Base-by-base conservation (phyloP, 2,113 vertebrate species). In the Coracopsis vasa region DNA sequence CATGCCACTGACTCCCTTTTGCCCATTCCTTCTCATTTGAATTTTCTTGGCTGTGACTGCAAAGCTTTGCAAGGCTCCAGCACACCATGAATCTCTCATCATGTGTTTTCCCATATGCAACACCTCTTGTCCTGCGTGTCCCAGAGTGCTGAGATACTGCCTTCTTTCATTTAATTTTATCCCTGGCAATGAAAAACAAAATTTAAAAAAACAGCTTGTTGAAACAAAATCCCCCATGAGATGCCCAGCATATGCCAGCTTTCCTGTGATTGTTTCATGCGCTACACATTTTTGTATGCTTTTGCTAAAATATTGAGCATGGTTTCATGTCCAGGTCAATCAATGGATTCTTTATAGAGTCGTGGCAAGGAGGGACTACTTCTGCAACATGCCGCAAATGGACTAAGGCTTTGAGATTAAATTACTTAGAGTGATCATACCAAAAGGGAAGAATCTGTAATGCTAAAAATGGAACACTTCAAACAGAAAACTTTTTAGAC, bases 111-210 rank as follows among this genome's bases (percentile, higher is more conserved):
- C 90, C 92, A 74, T 73, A 73, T 48, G 88, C 85, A 85, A 90
- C 91, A 95, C 80, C 78, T 95, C 91, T 95, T 93, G 86, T 93
- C 88, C 85, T 92, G 44, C 65, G 16, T 65, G 92, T 88, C 94
- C 61, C 82, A 84, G 33, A 64, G 86, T 75, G 77, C 72, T 93
- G 93, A 79, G 50, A n/a, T 80, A 39, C 75, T 82, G 50, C 50
- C 39, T 83, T 77, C 64, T 61, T 93, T 86, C 27, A 71, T 88
- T 93, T 92, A 90, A 94, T 93, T 95, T 93, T 90, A 81, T 90
- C 61, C 21, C 37, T 95, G 94, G 72, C 80, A 83, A 70, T 35
- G 8, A 70, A 88, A 92, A 62, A 74, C 84, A 61, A 74, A 81
- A 82, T 4, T 24, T 28, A 62, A 80, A 64, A 44, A 66, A 80